Evolutionary conservation across 1,140 invertebrate genomes (phyloP).

Genomic region (Proales similis): DNA sequence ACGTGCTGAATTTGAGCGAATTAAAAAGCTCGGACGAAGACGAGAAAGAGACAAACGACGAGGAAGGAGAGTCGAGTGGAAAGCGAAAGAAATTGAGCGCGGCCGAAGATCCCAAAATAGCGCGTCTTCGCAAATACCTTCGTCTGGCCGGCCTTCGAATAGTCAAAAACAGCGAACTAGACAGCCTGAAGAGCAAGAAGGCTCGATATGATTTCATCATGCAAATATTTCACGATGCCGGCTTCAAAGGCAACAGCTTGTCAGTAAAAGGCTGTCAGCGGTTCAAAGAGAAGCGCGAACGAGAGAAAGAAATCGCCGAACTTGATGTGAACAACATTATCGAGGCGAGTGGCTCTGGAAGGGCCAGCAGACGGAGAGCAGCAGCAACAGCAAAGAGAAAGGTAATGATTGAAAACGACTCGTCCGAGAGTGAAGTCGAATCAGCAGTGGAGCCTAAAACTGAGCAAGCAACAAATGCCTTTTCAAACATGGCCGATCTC

Average conservation of each 20-base stretch:
- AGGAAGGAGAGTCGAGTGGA: conserved; percentile 1
- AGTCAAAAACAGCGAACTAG: conserved; percentile 30
- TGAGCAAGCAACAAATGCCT: too few relatives aligned
- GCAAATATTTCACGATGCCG: conserved; percentile 28
- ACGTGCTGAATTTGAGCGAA: too few relatives aligned
- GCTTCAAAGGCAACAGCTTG: background rate
- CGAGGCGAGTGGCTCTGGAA: background rate
- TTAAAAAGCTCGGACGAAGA: conserved; percentile 13
- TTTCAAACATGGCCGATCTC: conserved; percentile 20
- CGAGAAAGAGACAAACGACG: background rate
- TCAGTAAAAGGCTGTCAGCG: background rate
- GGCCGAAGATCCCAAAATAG: conserved; percentile 13
- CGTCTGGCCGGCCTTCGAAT: conserved; percentile 10
- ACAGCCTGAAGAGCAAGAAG: conserved; percentile 14
- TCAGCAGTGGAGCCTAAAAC: too few relatives aligned
- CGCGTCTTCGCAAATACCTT: conserved; percentile 9
- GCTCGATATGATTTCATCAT: conserved; percentile 26
- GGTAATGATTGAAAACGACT: background rate
- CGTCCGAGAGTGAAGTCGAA: background rate
- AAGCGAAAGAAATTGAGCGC: background rate
- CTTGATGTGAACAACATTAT: conserved; percentile 20
- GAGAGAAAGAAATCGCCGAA: conserved; percentile 35
- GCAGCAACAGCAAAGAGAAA: background rate
- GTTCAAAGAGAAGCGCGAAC: conserved; percentile 14
- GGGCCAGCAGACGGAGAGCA: background rate